Conservation (phyloP, 2,888 invertebrate species). For the Leptodirus hochenwartii region DNA sequence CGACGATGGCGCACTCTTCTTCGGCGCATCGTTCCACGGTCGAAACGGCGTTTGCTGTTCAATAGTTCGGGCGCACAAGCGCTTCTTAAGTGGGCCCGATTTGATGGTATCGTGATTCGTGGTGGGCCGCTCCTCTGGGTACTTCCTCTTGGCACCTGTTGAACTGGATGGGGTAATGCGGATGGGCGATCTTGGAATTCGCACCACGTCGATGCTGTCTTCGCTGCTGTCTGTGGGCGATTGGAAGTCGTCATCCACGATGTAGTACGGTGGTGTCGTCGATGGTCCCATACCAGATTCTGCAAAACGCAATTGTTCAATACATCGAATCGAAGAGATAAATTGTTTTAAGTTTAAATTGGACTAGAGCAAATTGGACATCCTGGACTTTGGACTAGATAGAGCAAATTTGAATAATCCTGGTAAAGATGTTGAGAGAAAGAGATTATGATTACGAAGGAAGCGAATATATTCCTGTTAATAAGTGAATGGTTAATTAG, state of each 20-base stretch:
- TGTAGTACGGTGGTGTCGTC: background rate
- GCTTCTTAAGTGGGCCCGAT: slow-evolving; percentile 47
- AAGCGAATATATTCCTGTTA: no score
- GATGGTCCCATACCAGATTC: background rate
- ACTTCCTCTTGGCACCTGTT: slow-evolving; percentile 43
- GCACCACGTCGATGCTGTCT: slow-evolving; percentile 45
- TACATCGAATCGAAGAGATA: no score
- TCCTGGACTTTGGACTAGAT: no score
- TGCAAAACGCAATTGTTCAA: no score
- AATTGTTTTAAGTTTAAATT: background rate
- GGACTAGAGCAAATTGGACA: slow-evolving; percentile 1
- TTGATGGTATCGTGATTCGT: slow-evolving; percentile 3
- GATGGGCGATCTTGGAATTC: no score
- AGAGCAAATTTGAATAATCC: no score
- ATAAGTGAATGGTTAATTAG: no score
- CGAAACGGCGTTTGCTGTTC: slow-evolving; percentile 32
- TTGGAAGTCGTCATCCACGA: slow-evolving; percentile 36
- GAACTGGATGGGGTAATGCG: slow-evolving; percentile 39
- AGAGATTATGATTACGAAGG: no score
- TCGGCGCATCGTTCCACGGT: slow-evolving; percentile 37
- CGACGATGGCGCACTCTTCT: background rate
- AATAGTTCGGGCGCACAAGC: slow-evolving; percentile 36
- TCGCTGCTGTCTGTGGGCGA: slow-evolving; percentile 47
- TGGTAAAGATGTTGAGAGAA: slow-evolving; percentile 4
- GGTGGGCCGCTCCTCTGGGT: slow-evolving; percentile 8